phyloP scores from a whole-genome alignment of 2,797 vertebrate species.

The Vespertilio murinus region DNA sequence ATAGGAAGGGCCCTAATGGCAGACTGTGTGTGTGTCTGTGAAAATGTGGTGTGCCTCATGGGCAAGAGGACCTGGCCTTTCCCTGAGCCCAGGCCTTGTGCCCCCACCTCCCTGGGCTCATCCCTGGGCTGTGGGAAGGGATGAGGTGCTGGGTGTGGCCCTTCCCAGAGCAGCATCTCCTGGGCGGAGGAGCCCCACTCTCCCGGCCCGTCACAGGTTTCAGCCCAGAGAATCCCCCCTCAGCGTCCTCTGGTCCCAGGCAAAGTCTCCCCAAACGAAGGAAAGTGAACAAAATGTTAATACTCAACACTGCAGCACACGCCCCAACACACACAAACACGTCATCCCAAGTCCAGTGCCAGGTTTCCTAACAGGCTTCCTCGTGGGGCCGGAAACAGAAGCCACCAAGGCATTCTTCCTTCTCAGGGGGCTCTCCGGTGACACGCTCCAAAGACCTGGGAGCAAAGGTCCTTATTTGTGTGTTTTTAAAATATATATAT shows the following conservation, averaged over 20 bases:
- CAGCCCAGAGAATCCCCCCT: too few relatives aligned
- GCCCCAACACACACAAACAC: neutral
- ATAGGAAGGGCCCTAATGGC: fast-evolving
- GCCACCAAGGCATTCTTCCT: neutral
- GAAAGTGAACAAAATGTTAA: neutral
- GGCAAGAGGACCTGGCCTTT: neutral
- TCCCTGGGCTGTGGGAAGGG: too few relatives aligned
- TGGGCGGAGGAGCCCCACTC: too few relatives aligned
- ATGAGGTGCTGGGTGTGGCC: neutral
- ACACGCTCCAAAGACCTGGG: fast-evolving
- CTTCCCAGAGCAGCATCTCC: neutral
- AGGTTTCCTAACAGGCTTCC: neutral
- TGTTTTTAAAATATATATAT: too few relatives aligned
- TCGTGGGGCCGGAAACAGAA: neutral
- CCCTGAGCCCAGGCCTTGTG: too few relatives aligned
- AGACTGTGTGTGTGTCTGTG: fast-evolving
- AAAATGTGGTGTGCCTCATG: neutral
- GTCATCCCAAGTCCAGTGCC: fast-evolving
- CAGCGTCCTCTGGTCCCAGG: neutral
- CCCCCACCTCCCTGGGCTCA: too few relatives aligned
- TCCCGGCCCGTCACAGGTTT: neutral
- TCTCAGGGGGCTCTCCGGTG: neutral
- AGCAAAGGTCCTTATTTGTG: too few relatives aligned
- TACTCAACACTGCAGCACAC: neutral
- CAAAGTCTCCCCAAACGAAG: neutral